phyloP scores from a whole-genome alignment of 2,797 vertebrate species.

The Coregonus suidteri region DNA sequence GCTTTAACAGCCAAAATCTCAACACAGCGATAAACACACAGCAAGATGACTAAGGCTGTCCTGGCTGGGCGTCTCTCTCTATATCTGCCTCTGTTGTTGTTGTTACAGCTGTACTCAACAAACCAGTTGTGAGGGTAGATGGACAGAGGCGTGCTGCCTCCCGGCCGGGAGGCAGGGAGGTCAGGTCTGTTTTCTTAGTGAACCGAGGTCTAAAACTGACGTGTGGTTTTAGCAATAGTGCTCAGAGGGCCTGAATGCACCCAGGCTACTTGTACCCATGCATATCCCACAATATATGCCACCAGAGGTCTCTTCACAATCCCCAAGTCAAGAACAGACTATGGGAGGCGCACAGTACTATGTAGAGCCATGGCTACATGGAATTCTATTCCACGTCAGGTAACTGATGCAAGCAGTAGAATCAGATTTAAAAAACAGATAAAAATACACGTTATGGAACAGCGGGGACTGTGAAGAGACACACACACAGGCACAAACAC shows the following conservation, averaged over 20 bases:
- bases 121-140: conserved; percentile 43
- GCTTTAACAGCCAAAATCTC: conserved; percentile 34
- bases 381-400: too few relatives aligned
- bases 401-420: too few relatives aligned
- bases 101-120: conserved; percentile 46
- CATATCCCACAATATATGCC: neutral
- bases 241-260: conserved; percentile 44
- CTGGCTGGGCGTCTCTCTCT: conserved; percentile 12
- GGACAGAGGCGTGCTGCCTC: conserved; percentile 22
- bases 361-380: too few relatives aligned
- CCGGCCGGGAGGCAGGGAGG: too few relatives aligned
- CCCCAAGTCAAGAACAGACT: too few relatives aligned
- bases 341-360: too few relatives aligned
- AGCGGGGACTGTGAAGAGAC: too few relatives aligned
- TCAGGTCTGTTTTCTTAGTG: neutral
- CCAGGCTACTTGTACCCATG: neutral
- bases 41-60: conserved; percentile 41
- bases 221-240: conserved; percentile 55
- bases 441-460: too few relatives aligned
- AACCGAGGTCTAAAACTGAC: conserved; percentile 35
- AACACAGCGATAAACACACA: neutral
- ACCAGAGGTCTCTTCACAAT: too few relatives aligned
- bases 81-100: conserved; percentile 46
- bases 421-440: too few relatives aligned
- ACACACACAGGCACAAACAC: too few relatives aligned